Conservation (phyloP, 2,797 vertebrate species). For the Toxotes lorentzi region DNA sequence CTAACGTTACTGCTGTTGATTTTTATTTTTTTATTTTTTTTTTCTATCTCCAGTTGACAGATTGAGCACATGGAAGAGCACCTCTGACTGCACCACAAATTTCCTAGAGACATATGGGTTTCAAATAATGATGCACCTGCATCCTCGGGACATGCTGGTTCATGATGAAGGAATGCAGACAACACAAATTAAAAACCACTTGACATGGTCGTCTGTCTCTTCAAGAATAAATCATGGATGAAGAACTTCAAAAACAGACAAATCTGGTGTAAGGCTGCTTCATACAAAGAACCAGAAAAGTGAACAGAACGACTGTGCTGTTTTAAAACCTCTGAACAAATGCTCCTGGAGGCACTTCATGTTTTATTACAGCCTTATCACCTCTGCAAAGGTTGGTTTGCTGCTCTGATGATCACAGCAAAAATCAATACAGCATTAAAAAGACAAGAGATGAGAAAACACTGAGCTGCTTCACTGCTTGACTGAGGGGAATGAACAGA, state of each 20-base stretch:
- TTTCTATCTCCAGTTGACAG: neutral
- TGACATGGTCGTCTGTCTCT: conserved; percentile 6
- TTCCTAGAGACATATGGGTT: neutral
- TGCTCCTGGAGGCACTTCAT: conserved; percentile 15
- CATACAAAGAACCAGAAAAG: conserved; percentile 6
- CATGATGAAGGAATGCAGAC: conserved; percentile 24
- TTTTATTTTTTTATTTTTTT: too few relatives aligned
- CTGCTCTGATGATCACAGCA: conserved; percentile 54
- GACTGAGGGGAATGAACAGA: neutral
- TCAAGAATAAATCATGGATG: conserved; percentile 23
- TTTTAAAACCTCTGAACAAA: conserved; percentile 21
- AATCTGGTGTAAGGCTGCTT: neutral
- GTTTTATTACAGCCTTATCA: conserved; percentile 23
- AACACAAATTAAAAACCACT: neutral
- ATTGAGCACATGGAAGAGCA: neutral
- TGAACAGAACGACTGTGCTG: neutral
- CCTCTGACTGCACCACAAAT: neutral
- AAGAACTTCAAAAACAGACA: conserved; percentile 1
- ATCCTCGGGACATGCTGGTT: neutral
- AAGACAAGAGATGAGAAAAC: neutral
- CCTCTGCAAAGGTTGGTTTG: conserved; percentile 27
- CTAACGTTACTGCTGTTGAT: too few relatives aligned
- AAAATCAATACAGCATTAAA: conserved; percentile 52
- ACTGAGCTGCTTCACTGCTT: neutral
- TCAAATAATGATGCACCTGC: conserved; percentile 24